Conservation (phyloP, 2,888 invertebrate species). For the Steinernema hermaphroditum region DNA sequence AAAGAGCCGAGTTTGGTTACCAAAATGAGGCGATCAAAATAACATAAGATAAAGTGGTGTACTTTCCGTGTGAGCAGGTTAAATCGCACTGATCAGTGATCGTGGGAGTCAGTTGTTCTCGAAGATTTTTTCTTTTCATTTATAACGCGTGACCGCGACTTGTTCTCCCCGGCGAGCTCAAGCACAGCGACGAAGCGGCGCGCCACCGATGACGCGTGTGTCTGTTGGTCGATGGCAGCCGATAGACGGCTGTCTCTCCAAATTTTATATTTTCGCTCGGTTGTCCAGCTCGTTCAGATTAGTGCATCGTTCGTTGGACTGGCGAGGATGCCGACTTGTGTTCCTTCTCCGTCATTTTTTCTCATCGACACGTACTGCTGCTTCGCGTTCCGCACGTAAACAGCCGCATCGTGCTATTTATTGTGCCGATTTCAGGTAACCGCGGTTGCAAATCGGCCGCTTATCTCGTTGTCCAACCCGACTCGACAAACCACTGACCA, state of each 20-base stretch:
- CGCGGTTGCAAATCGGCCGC: not conserved
- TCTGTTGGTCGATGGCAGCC: conserved; percentile 1
- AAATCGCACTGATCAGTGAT: not conserved
- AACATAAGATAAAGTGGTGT: not conserved
- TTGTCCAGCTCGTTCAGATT: not conserved
- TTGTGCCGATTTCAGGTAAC: not conserved
- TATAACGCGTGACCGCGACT: conserved; percentile 18
- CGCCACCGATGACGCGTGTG: conserved; percentile 17
- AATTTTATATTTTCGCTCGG: not conserved
- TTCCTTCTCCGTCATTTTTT: not conserved
- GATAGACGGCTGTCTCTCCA: conserved; percentile 3
- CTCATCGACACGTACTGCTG: not conserved
- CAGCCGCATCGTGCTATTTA: not conserved
- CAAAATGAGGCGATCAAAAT: conserved; percentile 17
- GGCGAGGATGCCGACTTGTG: no score
- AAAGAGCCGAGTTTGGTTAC: conserved; percentile 11
- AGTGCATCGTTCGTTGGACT: not conserved
- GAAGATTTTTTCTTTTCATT: conserved; percentile 14
- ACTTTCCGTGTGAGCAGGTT: not conserved
- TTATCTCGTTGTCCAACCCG: not conserved
- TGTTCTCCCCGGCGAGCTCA: not conserved
- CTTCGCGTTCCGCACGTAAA: not conserved
- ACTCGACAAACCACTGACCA: not conserved
- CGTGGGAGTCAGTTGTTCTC: conserved; percentile 24
- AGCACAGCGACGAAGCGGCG: not conserved